Base-by-base conservation (phyloP, 2,113 vertebrate species). In the Octodon degus region DNA sequence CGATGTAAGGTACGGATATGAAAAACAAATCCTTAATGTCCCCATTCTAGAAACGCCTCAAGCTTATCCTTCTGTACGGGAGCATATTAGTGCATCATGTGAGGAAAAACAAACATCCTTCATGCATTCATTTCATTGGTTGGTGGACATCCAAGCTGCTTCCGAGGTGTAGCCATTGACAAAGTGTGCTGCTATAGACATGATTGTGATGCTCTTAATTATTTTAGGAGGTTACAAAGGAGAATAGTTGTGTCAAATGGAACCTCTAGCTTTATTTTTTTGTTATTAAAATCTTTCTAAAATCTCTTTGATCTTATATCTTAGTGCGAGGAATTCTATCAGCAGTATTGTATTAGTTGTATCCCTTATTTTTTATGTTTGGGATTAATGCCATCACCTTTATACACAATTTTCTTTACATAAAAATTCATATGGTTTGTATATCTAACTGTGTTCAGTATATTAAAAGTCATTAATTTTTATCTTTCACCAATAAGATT, bases 381-480 rank as follows among this genome's bases (percentile, higher is more conserved):
- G 55, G 7, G 4, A 40, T 13, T 58, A 47, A 30, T 58, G 25
- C 5, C 24, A 27, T 63, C 25, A 84, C 11, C 32, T 89, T 89
- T 43, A 80, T 32, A 40, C 2, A 70, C 22, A 58, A 82, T 83
- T 91, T 58, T 60, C 19, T 58, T 19, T 43, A 91, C 24, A n/a
- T 70, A 47, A 17, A 55, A 70, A 16, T 55, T n/a, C 55, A 72
- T 58, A 76, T 2, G 16, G 63, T 80, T 32, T 83, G 27, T 86
- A 27, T 88, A 76, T 89, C 55, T 30, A 74, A 16, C 72, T 55
- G 34, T 81, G 43, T 81, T 80, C 14, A 1, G 40, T n/a, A 86
- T 72, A 81, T 89, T 81, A n/a, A 16, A 37, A 82, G 72, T 72
- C 40, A 62, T 63, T 60, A 85, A 62, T 58, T 94, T 96, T 27